Conservation (phyloP, 2,797 vertebrate genomes). For the Tokudaia muenninki region DNA sequence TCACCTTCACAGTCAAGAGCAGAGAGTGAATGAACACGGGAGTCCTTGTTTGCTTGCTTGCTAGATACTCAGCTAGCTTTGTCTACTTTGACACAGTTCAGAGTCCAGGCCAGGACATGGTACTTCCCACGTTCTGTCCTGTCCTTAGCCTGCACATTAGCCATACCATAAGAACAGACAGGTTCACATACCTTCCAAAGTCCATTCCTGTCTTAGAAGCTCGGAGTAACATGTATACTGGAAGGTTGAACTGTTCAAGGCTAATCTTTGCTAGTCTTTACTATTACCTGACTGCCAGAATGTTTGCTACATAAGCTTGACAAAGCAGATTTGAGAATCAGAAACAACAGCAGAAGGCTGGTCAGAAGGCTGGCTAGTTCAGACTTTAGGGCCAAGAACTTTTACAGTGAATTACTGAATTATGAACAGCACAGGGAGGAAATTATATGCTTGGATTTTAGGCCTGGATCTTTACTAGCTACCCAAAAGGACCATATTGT, state of each 20-base stretch:
- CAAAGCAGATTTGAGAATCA: constrained; percentile 46
- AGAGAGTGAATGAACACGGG: background rate
- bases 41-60: background rate
- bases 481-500: background rate
- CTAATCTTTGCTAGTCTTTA: background rate
- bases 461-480: background rate
- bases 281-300: background rate
- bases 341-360: background rate
- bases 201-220: background rate
- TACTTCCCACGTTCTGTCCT: background rate
- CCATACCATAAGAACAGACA: background rate
- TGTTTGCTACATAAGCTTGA: background rate
- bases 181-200: background rate
- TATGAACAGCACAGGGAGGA: constrained; percentile 36
- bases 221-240: background rate
- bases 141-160: background rate
- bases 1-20: background rate
- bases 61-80: background rate
- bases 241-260: background rate
- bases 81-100: background rate
- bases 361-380: background rate
- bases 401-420: constrained; percentile 44
- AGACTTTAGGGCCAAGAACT: background rate
- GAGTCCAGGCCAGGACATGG: background rate
- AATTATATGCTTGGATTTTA: background rate